Evolutionary conservation across 2,888 invertebrate genomes (phyloP), one percentile per base, ranked within the genome.

Genomic region (Omphaloscelis lunosa): DNA sequence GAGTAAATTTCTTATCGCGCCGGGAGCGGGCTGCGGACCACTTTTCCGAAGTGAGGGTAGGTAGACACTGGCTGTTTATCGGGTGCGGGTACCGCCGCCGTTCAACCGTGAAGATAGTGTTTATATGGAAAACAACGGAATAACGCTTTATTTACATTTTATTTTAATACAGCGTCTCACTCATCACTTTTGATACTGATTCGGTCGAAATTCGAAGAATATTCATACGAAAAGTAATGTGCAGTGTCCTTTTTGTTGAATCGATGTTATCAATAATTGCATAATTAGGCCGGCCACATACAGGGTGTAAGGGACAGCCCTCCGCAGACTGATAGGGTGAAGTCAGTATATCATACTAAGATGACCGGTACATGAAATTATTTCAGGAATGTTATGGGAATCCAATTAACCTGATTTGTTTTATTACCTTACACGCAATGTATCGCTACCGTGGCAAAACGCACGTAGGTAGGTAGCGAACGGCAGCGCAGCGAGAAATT

Each of bases 1-100:
- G 91, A 90, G 91, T 92, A 92, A 93, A 93, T 92, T 92, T 89
- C 92, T 93, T 93, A 95, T 94, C 94, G 90, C 90, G 75, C 84
- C 91, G 89, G 92, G 91, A 90, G 92, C 89, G 45, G 5, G 34
- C 51, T 53, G 23, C n/a, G 86, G 88, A 89, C 90, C 90, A 92
- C 89, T 92, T 92, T 92, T 82, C 89, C 34, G 56, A 69, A 84
- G 58, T 73, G 74, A 72, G 81, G 85, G 84, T 69, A 62, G 15
- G 12, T 61, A 58, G 11, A 15, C 61, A 70, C 8, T 56, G n/a
- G 23, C 29, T 11, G 65, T 67, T 92, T 88, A 80, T 77, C 79
- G 75, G n/a, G 74, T 79, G 75, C 88, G 88, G 71, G 72, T 45
- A 75, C 79, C 9, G 41, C 70, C 65, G 51, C 70, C 65, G 56